Evolutionary conservation across 2,888 invertebrate genomes (phyloP), one percentile per base, ranked within the genome.

Genomic region (Eilema depressum): DNA sequence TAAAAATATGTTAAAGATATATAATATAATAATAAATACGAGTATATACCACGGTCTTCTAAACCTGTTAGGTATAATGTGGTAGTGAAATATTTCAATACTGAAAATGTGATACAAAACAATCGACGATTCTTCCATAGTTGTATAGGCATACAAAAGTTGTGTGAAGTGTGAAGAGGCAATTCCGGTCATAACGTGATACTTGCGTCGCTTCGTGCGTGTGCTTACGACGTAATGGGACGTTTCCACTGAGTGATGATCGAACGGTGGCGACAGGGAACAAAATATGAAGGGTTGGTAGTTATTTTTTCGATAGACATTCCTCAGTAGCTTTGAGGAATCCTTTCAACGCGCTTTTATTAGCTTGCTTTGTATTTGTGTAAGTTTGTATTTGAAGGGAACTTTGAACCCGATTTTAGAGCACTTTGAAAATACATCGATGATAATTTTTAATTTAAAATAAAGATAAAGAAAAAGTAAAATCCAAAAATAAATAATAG

Each of bases 231-330:
- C 94, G 85, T 95, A 93, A 95, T 94, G 91, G 94, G 86, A 85
- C 90, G 89, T 93, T 94, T 93, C 89, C 90, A 89, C 90, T 94
- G 93, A 94, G 83, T 91, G 93, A 94, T 92, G 93, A 86, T 90
- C 91, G 90, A 89, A 90, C 89, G 88, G 77, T 77, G 75, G 79
- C 77, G 79, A 63, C 66, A 71, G 47, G 23, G 61, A 17, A 41
- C 75, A 84, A 86, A 83, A 59, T 25, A 74, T 17, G 59, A 78
- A 76, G 75, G 30, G n/a, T 20, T 8, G 14, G n/a, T 41, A 26
- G 37, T 66, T 66, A 37, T 37, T 66, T 28, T 66, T 41, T 26
- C 23, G 26, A 59, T 25, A 23, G 23, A 53, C n/a, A 26, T 41
- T 63, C 37, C 25, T 20, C 37, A 20, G 41, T 20, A 2, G 10